A percentile compares a stretch with the other conserved stretches of the same genome.
Evolutionary conservation across 2,113 vertebrate genomes (phyloP).

Genomic region (Eupsittula cactorum): DNA sequence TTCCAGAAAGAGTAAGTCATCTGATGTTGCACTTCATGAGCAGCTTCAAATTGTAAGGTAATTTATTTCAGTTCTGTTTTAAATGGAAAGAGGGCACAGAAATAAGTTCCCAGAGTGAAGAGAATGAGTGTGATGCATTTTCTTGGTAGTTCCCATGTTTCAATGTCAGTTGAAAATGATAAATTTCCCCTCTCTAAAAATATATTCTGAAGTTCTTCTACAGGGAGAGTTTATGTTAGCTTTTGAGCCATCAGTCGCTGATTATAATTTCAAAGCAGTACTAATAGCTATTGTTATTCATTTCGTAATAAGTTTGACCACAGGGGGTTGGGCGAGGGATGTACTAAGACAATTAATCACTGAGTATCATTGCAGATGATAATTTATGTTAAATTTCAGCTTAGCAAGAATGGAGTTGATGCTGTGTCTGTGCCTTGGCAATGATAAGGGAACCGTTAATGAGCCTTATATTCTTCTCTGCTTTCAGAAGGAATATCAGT

Average conservation of each 20-base stretch:
- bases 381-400: conserved; percentile 9
- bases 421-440: background rate
- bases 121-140: background rate
- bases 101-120: background rate
- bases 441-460: background rate
- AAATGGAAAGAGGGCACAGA: background rate
- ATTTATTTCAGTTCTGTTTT: background rate
- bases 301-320: conserved; percentile 6
- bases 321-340: conserved; percentile 13
- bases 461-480: background rate
- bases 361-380: background rate
- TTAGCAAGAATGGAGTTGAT: background rate
- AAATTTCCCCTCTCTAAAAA: background rate
- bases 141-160: background rate
- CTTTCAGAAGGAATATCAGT: background rate
- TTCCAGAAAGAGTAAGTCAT: background rate
- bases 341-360: conserved; percentile 7
- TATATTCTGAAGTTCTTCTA: background rate
- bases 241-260: background rate
- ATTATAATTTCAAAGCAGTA: conserved; percentile 55
- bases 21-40: background rate
- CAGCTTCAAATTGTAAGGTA: background rate
- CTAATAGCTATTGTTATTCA: conserved; percentile 21
- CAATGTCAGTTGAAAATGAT: background rate
- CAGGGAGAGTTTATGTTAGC: background rate